Conservation (phyloP, 1,140 invertebrate genomes). For the Semibalanus balanoides region DNA sequence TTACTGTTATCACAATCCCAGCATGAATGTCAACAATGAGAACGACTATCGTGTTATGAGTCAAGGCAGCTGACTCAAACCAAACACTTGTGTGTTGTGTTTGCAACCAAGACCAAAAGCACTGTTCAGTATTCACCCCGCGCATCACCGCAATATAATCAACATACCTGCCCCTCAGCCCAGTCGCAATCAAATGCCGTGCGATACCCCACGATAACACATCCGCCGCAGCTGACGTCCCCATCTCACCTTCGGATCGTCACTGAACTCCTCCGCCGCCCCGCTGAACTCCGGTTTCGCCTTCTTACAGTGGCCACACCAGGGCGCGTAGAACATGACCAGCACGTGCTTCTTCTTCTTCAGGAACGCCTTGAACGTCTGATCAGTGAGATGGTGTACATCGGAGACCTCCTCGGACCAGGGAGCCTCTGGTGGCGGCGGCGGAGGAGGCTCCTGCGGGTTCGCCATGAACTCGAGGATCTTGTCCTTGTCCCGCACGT, state of each 20-base stretch:
- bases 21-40: too few relatives aligned
- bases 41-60: too few relatives aligned
- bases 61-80: too few relatives aligned
- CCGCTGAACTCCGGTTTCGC: constrained; percentile 68
- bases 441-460: constrained; percentile 63
- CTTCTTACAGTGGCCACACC: constrained; percentile 83
- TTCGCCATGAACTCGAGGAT: constrained; percentile 70
- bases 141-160: too few relatives aligned
- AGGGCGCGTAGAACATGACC: constrained; percentile 84
- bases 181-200: too few relatives aligned
- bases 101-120: too few relatives aligned
- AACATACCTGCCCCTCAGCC: too few relatives aligned
- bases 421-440: constrained; percentile 56
- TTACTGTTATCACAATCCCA: too few relatives aligned
- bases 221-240: background rate
- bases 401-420: constrained; percentile 52
- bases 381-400: constrained; percentile 57
- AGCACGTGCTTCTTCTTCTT: constrained; percentile 57
- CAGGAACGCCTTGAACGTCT: constrained; percentile 48
- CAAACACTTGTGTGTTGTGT: too few relatives aligned
- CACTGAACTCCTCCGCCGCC: constrained; percentile 52
- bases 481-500: constrained; percentile 54
- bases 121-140: too few relatives aligned
- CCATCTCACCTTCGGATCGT: constrained; percentile 32
- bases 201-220: too few relatives aligned